Conservation (phyloP, 2,888 invertebrate species). For the Zygothrica quintamaculata region DNA sequence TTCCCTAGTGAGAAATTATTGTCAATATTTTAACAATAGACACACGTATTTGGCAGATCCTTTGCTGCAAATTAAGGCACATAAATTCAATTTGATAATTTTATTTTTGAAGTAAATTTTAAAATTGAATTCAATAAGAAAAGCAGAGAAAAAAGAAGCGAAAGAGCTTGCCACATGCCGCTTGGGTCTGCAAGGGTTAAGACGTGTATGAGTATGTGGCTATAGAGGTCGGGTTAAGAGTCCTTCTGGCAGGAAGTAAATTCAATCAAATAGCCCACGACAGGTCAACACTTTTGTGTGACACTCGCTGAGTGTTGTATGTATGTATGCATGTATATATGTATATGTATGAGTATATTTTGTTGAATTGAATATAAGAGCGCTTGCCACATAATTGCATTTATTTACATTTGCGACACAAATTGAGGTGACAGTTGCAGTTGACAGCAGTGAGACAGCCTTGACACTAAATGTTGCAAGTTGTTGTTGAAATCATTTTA, state of each 20-base stretch:
- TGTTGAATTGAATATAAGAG: conserved; percentile 29
- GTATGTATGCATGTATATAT: conserved; percentile 8
- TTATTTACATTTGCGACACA: conserved; percentile 59
- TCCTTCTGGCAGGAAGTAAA: conserved; percentile 30
- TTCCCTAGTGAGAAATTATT: not conserved
- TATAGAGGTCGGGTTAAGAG: conserved; percentile 5
- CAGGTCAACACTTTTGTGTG: conserved; percentile 51
- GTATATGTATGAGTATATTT: conserved; percentile 6
- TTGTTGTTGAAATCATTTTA: conserved; percentile 17
- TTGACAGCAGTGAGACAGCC: conserved; percentile 30
- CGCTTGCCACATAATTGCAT: conserved; percentile 55
- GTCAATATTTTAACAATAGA: not conserved
- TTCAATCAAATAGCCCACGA: conserved; percentile 54
- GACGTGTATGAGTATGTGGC: conserved; percentile 2
- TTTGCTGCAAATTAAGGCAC: conserved; percentile 66
- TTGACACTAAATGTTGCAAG: conserved; percentile 8
- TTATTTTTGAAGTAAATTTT: conserved; percentile 60
- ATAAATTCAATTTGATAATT: conserved; percentile 68
- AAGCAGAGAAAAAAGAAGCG: conserved; percentile 13
- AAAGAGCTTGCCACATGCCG: conserved; percentile 14
- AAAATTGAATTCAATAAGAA: conserved; percentile 63
- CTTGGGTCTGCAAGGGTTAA: conserved; percentile 8
- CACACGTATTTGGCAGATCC: conserved; percentile 3
- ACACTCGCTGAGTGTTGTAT: conserved; percentile 16
- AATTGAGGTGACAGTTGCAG: conserved; percentile 53